These are phyloP conservation scores for Teleogryllus occipitalis DNA, from an alignment of 1,140 invertebrate genomes.

Conservation along the genomic window DNA sequence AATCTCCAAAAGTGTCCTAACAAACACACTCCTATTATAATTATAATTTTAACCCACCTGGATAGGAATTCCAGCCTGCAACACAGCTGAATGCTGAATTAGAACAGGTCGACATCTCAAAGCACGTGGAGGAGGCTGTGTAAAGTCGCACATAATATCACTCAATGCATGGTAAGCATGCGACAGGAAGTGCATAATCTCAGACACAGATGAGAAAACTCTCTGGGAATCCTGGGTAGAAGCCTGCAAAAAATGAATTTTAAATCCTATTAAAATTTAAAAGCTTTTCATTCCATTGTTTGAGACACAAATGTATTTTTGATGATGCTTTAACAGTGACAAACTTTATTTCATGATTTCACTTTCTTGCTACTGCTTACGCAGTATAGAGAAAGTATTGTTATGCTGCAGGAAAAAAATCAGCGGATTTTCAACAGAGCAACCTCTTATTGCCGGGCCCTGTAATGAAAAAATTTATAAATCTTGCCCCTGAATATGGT, in stretches of 20 bases:
- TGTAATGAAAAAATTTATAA: no score
- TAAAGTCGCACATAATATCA: slow-evolving; percentile 69
- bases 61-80: slow-evolving; percentile 55
- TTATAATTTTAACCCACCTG: slow-evolving; percentile 38
- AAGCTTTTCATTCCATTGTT: no score
- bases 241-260: neutral
- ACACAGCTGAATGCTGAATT: slow-evolving; percentile 56
- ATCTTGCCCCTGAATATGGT: no score
- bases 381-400: no score
- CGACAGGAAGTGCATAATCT: slow-evolving; percentile 71
- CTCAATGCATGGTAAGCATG: slow-evolving; percentile 83
- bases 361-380: no score
- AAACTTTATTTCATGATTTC: no score
- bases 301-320: no score
- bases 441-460: no score
- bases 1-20: neutral
- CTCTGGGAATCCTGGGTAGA: slow-evolving; percentile 41
- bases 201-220: slow-evolving; percentile 60
- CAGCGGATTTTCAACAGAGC: no score
- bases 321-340: no score
- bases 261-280: no score
- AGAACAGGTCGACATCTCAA: slow-evolving; percentile 62
- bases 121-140: slow-evolving; percentile 54
- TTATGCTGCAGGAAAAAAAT: no score
- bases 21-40: neutral